Percentiles rank a stretch among this genome's conserved stretches.
These are phyloP conservation scores for Myotis davidii DNA, from an alignment of 2,113 vertebrate genomes.

Conservation along the genomic window DNA sequence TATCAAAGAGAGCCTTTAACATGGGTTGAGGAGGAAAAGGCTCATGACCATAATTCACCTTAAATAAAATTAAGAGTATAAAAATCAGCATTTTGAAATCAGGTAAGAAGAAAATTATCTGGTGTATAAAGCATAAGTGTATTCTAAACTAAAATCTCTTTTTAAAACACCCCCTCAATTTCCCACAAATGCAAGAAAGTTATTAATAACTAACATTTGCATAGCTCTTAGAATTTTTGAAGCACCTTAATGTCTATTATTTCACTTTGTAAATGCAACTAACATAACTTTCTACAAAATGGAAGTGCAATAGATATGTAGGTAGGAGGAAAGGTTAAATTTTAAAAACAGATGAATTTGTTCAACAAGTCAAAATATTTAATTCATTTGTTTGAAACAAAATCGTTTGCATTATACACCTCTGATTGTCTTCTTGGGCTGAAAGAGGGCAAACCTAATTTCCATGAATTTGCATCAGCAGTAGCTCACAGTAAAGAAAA, in stretches of 20 bases:
- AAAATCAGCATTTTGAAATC: neutral
- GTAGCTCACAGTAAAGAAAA: constrained; percentile 27
- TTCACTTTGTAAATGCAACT: constrained; percentile 26
- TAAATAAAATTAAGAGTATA: constrained; percentile 31
- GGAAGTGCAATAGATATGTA: constrained; percentile 3
- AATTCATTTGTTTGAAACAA: constrained; percentile 61
- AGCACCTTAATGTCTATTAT: constrained; percentile 55
- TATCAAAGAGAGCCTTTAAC: neutral
- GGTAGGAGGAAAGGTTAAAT: constrained; percentile 62
- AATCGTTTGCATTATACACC: constrained; percentile 21
- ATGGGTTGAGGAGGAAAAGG: neutral
- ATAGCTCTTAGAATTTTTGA: constrained; percentile 54
- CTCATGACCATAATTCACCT: neutral
- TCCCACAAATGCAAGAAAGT: constrained; percentile 25
- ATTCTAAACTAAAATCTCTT: constrained; percentile 24
- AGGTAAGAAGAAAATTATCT: neutral
- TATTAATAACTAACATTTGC: constrained; percentile 50
- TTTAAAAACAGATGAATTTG: constrained; percentile 54
- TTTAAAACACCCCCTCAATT: neutral
- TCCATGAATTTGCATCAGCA: neutral
- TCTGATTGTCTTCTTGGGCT: neutral
- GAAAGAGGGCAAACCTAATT: constrained; percentile 50
- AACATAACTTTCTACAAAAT: constrained; percentile 56
- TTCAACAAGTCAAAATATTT: constrained; percentile 74
- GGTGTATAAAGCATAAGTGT: neutral